A percentile compares a stretch with the other conserved stretches of the same genome.
Conservation (phyloP, 2,888 invertebrate genomes). For the Xylocampa areola region DNA sequence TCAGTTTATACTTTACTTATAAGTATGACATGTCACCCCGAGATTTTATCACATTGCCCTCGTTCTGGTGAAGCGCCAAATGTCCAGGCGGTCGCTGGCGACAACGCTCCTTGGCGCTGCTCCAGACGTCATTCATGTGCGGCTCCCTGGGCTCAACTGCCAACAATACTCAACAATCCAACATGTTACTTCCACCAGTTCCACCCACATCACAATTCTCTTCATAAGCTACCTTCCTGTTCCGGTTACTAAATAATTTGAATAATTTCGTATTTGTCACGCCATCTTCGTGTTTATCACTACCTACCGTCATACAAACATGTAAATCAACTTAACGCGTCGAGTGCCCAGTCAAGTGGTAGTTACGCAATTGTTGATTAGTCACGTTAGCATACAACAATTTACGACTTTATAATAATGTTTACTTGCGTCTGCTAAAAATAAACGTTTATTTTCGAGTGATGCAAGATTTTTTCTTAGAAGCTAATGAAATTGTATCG, state of each 20-base stretch:
- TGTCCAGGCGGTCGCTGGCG: conserved; percentile 65
- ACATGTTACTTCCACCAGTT: conserved; percentile 66
- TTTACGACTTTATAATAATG: conserved; percentile 35
- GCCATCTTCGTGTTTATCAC: conserved; percentile 20
- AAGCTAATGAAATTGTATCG: conserved; percentile 42
- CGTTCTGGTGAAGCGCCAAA: conserved; percentile 76
- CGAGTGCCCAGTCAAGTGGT: conserved; percentile 31
- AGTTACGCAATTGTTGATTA: conserved; percentile 47
- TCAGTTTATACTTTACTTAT: conserved; percentile 47
- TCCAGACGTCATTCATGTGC: conserved; percentile 77
- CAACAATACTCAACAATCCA: too few relatives aligned
- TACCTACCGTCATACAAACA: conserved; percentile 4
- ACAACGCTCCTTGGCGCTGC: conserved; percentile 61
- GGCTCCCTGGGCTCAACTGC: conserved; percentile 48
- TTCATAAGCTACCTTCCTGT: conserved; percentile 74
- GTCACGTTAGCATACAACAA: conserved; percentile 38
- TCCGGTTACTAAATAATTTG: conserved; percentile 69
- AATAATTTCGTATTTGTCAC: conserved; percentile 27
- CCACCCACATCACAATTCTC: conserved; percentile 66
- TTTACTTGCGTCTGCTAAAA: conserved; percentile 31
- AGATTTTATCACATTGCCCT: conserved; percentile 73
- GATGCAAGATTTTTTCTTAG: conserved; percentile 22
- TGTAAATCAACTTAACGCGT: conserved; percentile 36
- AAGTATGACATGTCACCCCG: conserved; percentile 55
- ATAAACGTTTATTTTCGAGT: conserved; percentile 14